These are phyloP conservation scores for Cosmopolites sordidus DNA, from an alignment of 2,888 invertebrate species.

Conservation along the genomic window DNA sequence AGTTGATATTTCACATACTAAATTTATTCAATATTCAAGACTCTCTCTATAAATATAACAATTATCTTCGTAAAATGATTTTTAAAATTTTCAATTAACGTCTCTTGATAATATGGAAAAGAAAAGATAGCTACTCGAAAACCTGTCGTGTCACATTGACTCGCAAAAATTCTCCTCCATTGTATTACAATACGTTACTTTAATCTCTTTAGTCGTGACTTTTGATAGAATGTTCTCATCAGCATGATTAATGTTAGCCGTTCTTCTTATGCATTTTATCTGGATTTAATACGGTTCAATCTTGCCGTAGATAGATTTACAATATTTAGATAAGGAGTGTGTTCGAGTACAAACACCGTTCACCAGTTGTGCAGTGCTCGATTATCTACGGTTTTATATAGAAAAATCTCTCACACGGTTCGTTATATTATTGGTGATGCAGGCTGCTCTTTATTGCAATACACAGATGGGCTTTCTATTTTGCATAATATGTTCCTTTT, in stretches of 20 bases:
- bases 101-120: too few species aligned
- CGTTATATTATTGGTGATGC: too few species aligned
- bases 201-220: conserved; percentile 22
- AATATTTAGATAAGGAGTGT: conserved; percentile 26
- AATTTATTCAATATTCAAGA: too few species aligned
- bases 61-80: too few species aligned
- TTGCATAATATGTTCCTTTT: too few species aligned
- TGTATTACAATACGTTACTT: conserved; percentile 20
- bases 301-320: conserved; percentile 22
- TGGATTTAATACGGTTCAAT: conserved; percentile 20
- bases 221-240: conserved; percentile 28
- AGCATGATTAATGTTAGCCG: conserved; percentile 23
- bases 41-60: too few species aligned
- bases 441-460: too few species aligned
- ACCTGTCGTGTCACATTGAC: too few species aligned
- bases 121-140: too few species aligned
- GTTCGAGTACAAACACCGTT: not conserved
- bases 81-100: too few species aligned
- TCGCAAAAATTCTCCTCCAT: conserved; percentile 1
- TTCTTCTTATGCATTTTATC: conserved; percentile 26
- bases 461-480: too few species aligned
- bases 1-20: too few species aligned
- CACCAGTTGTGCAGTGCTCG: not conserved
- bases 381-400: not conserved
- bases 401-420: not conserved